phyloP scores from a whole-genome alignment of 2,797 vertebrate genomes.

The Cottoperca gobio region DNA sequence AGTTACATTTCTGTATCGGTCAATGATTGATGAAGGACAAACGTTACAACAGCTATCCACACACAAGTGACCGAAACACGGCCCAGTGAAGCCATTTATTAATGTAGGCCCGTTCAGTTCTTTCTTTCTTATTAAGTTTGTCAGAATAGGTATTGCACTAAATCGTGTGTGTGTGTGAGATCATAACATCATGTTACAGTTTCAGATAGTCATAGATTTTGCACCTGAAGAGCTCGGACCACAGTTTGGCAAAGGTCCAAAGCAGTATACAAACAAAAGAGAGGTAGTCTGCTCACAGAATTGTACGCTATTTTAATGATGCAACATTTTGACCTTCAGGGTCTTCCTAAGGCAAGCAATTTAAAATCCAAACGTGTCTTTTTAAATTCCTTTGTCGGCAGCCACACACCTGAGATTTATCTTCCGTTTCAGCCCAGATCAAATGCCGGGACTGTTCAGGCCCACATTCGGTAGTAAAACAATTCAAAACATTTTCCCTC shows the following conservation, averaged over 20 bases:
- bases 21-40: conserved; percentile 59
- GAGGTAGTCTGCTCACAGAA: not conserved
- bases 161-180: conserved; percentile 5
- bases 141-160: not conserved
- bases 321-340: not conserved
- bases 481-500: too few relatives aligned
- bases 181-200: not conserved
- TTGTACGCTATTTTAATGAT: not conserved
- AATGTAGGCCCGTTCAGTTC: not conserved
- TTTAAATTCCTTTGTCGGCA: too few relatives aligned
- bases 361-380: too few relatives aligned
- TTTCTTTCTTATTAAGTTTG: not conserved
- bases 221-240: not conserved
- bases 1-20: conserved; percentile 36
- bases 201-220: not conserved
- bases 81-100: not conserved
- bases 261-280: not conserved
- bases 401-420: too few relatives aligned
- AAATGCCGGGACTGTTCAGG: too few relatives aligned
- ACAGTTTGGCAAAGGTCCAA: not conserved
- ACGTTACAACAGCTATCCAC: conserved; percentile 23
- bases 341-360: not conserved
- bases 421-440: too few relatives aligned
- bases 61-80: not conserved
- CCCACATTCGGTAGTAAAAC: too few relatives aligned